Percentiles rank a stretch among this genome's conserved stretches.
Evolutionary conservation across 2,113 vertebrate species (phyloP).

Genomic region (Sceloporus undulatus): DNA sequence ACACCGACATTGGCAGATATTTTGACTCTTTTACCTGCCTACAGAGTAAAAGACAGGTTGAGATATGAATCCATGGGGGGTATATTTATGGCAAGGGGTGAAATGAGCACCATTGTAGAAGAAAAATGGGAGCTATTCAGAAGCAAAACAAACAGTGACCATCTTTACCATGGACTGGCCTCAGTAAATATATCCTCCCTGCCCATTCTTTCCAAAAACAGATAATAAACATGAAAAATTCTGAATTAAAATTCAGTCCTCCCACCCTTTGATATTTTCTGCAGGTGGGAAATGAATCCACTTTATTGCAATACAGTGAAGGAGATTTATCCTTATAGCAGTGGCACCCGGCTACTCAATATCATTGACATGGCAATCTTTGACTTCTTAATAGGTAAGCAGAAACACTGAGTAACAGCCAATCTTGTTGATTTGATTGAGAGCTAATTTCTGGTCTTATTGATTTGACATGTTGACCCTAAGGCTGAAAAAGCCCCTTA

Average conservation of each 20-base stretch:
- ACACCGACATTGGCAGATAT: no score
- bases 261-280: constrained; percentile 5
- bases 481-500: neutral
- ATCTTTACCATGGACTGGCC: neutral
- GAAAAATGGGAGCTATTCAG: neutral
- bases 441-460: no score
- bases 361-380: constrained; percentile 98
- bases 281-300: constrained; percentile 94
- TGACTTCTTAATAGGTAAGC: constrained; percentile 92
- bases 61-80: neutral
- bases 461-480: neutral
- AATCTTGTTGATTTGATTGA: neutral
- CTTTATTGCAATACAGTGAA: constrained; percentile 90
- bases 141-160: neutral
- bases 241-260: neutral
- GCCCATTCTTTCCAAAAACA: accelerated
- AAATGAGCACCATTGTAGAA: neutral
- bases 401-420: accelerated
- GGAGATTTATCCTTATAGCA: constrained; percentile 89
- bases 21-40: neutral
- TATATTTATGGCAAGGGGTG: neutral
- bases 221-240: accelerated
- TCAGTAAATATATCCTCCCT: neutral
- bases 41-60: neutral
- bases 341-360: constrained; percentile 88